A percentile compares a stretch with the other conserved stretches of the same genome.
Conservation (phyloP, 2,888 invertebrate genomes). For the Andrena fulva region DNA sequence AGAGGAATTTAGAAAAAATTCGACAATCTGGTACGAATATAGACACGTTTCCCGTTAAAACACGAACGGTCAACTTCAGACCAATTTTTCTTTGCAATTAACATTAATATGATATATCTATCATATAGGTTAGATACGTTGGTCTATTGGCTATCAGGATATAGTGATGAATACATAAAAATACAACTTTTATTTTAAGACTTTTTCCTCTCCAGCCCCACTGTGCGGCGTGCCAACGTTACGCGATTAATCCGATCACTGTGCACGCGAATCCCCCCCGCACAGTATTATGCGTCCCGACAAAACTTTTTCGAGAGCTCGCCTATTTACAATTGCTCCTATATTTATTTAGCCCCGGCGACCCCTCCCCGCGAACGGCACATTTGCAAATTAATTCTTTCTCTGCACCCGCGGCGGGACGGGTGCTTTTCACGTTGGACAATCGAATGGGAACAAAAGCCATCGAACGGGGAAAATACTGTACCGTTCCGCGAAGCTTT, state of each 20-base stretch:
- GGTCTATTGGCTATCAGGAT: too few species aligned
- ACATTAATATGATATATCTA: too few species aligned
- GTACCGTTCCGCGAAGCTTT: constrained; percentile 22
- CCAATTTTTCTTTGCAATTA: too few species aligned
- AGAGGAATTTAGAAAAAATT: too few species aligned
- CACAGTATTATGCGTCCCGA: neutral
- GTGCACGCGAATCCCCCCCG: neutral
- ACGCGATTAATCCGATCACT: neutral
- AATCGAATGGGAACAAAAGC: constrained; percentile 22
- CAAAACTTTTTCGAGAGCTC: neutral
- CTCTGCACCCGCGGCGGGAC: neutral
- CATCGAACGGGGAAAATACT: constrained; percentile 18
- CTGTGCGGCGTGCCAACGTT: neutral
- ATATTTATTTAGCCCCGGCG: neutral
- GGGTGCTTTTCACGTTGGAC: neutral
- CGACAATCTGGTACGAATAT: too few species aligned
- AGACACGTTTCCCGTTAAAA: too few species aligned
- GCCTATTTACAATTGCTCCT: neutral
- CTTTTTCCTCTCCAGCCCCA: too few species aligned
- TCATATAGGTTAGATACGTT: too few species aligned
- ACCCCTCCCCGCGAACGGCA: neutral
- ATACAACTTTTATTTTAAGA: too few species aligned
- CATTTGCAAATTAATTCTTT: constrained; percentile 14
- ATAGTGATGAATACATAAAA: too few species aligned
- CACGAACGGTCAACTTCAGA: too few species aligned